Base-by-base conservation (phyloP, 2,797 vertebrate species). In the Clarias pachynema region DNA sequence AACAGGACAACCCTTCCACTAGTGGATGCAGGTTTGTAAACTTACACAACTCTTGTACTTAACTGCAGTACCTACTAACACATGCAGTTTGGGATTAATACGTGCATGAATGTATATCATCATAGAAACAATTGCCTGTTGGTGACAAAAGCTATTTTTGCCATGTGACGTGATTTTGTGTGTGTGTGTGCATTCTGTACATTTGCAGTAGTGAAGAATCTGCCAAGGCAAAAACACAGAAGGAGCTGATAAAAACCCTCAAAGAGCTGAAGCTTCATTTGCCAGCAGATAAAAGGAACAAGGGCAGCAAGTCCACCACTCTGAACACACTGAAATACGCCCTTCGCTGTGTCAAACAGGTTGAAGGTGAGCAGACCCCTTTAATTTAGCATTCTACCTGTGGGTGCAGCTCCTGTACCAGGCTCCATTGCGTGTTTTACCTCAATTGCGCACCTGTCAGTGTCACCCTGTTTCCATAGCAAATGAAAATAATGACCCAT, bases 291-390 rank as follows among this genome's bases (percentile, higher is more conserved):
- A 98, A 96, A 94, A 95, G 93, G 89, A 94, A 94, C 89, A 97
- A 96, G 91, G 96, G 97, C 86, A 97, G 95, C 88, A 98, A 96
- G 91, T 95, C 97, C 57, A 95, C 94, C 84, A 97, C 97, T 0
- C 84, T 97, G 86, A 96, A 96, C 0, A 96, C 97, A 0, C 86
- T 99, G 73, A 98, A 98, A 89, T 97, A 98, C 0, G 98, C 98
- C 0, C 94, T 99, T 87, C 95, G 95, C 86, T 99, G 98, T 66
- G 96, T 99, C 92, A 97, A 97, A 89, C 98, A 99, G 91, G 97
- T 99, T 88, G 96, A 97, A 97, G 98, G 98, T 99, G 94, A 88
- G 89, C 22, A 59, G 1, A 15, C 22, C n/a, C 3, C n/a, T 68
- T 37, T 44, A 44, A 44, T 44, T 44, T 44, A 44, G 10, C 44